Evolutionary conservation across 2,797 vertebrate genomes (phyloP), one percentile per base, ranked within the genome.

Genomic region (Clamator glandarius): DNA sequence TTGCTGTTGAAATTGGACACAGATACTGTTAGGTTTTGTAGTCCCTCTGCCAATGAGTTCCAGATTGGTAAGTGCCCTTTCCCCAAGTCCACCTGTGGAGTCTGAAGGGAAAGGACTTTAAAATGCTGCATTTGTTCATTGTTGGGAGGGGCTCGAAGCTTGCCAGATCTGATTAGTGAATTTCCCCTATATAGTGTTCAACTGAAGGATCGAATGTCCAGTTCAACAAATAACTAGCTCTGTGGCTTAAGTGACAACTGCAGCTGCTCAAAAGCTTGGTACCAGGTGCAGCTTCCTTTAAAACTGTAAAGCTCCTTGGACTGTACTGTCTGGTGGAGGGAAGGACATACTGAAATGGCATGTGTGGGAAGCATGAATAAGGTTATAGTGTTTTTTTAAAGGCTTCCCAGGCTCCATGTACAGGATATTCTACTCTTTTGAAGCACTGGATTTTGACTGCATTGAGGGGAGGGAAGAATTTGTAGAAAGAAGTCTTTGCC

Each of bases 201-300:
- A 33, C 68, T 54, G 55, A 50, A 58, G 66, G 84, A 90, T 95
- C 82, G 29, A 17, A 66, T 90, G 57, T 93, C 84, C 17, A 3
- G 31, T 62, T 88, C 89, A 85, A 86, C 72, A 85, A 91, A 89
- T 88, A 91, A 85, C 91, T 80, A 52, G n/a, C 35, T 82, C 51
- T 0, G 1, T 14, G 64, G 64, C 39, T 69, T 68, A 86, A 82
- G 81, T 73, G 73, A 35, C 57, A 52, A 70, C 82, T 78, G 84
- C 95, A 95, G 95, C 94, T 96, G 93, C 90, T 91, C n/a, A 41
- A 29, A 77, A 90, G 50, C 83, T 76, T 2, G 6, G 59, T 54
- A 86, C 78, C 90, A 80, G 85, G 44, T 93, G 93, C 89, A 93
- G 83, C 87, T 91, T 91, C 29, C 90, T 54, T n/a, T 83, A 58